Evolutionary conservation across 2,113 vertebrate species (phyloP).

Genomic region (Paralichthys olivaceus): DNA sequence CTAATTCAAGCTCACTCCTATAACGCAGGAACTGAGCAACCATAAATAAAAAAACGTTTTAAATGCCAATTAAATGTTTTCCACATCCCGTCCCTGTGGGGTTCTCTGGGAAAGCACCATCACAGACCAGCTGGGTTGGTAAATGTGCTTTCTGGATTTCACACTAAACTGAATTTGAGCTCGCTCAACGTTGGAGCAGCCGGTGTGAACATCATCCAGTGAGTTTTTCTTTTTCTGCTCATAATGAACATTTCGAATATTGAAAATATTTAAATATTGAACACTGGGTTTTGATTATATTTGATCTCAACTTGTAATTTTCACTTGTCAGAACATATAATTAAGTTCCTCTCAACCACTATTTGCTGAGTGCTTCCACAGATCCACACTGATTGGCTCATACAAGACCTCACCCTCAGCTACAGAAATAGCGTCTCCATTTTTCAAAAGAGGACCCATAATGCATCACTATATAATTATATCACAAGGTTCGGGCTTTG

Average conservation of each 20-base stretch:
- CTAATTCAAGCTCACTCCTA: slow-evolving; percentile 10
- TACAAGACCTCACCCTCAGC: no score
- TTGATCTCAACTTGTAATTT: neutral
- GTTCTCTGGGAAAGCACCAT: slow-evolving; percentile 38
- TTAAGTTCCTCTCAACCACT: no score
- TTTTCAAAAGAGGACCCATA: no score
- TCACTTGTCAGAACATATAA: neutral
- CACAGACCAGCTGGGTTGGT: slow-evolving; percentile 33
- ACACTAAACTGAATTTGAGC: slow-evolving; percentile 36
- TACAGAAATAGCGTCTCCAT: no score
- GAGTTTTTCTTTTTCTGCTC: neutral
- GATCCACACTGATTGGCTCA: no score
- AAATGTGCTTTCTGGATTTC: slow-evolving; percentile 55
- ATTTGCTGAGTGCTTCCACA: no score
- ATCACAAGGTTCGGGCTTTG: no score
- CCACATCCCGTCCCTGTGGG: slow-evolving; percentile 19
- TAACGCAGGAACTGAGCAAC: slow-evolving; percentile 31
- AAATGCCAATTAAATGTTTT: slow-evolving; percentile 36
- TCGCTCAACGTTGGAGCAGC: slow-evolving; percentile 3
- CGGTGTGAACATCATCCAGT: neutral
- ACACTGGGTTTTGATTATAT: neutral
- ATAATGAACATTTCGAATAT: neutral
- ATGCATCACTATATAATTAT: no score
- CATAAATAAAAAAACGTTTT: slow-evolving; percentile 32
- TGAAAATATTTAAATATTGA: neutral